Conservation (phyloP, 2,113 vertebrate genomes). For the Cettia cetti region DNA sequence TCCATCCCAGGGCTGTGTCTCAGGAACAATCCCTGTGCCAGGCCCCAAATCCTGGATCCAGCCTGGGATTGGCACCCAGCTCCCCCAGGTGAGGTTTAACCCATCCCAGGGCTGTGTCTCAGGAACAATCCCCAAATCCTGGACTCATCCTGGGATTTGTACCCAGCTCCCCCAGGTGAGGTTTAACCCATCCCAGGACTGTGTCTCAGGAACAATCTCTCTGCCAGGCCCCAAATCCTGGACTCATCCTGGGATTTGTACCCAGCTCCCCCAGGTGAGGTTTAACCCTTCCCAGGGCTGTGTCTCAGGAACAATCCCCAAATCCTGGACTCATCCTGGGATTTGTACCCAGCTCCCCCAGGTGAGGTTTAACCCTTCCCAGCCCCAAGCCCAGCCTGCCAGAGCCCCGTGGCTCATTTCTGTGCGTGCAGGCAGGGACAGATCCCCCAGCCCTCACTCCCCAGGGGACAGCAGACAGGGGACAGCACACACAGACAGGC, state of each 20-base stretch:
- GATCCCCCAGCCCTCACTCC: not conserved
- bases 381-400: not conserved
- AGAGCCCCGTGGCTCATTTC: fast-evolving
- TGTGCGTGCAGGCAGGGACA: not conserved
- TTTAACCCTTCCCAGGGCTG: not conserved
- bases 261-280: not conserved
- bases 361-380: not conserved
- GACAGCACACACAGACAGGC: not conserved
- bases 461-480: not conserved
- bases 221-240: not conserved
- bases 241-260: not conserved
- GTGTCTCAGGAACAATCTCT: not conserved
- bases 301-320: not conserved
- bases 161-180: not conserved
- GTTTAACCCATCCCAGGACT: not conserved
- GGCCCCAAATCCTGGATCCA: not conserved
- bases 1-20: not conserved
- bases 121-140: not conserved
- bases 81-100: not conserved
- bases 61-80: fast-evolving
- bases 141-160: too few species aligned
- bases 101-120: not conserved
- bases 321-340: too few species aligned
- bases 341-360: not conserved
- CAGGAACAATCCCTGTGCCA: not conserved